phyloP scores from a whole-genome alignment of 2,797 vertebrate genomes.

The Rhyacichthys aspro region DNA sequence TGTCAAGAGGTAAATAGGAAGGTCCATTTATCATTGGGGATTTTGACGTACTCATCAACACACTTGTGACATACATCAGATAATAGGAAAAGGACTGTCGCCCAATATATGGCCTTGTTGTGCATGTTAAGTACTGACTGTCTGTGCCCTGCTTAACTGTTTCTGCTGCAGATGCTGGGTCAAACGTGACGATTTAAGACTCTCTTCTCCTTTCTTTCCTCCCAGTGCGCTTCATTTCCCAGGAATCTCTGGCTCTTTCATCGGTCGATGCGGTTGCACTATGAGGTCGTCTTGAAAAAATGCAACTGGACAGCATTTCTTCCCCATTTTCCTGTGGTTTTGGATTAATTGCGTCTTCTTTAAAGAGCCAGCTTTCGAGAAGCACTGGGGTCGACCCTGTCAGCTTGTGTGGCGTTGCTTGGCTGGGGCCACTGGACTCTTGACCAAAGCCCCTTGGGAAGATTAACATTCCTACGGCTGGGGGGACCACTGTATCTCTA shows the following conservation, averaged over 20 bases:
- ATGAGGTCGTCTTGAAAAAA: conserved; percentile 46
- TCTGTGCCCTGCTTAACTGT: neutral
- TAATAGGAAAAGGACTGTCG: no score
- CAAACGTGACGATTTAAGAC: conserved; percentile 27
- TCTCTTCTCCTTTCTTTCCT: conserved; percentile 31
- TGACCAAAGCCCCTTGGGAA: conserved; percentile 65
- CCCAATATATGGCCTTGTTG: no score
- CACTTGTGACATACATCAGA: no score
- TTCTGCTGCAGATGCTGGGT: conserved; percentile 11
- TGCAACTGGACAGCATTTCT: conserved; percentile 40
- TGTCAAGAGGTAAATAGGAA: no score
- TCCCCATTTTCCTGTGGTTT: conserved; percentile 53
- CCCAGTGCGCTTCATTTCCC: conserved; percentile 31
- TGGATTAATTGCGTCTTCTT: conserved; percentile 35
- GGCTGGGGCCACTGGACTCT: conserved; percentile 67
- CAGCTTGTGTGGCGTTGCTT: conserved; percentile 39
- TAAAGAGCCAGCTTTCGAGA: conserved; percentile 21
- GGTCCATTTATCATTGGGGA: no score
- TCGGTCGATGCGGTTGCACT: conserved; percentile 38
- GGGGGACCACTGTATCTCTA: conserved; percentile 55
- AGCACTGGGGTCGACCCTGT: conserved; percentile 37
- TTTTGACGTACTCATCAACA: no score
- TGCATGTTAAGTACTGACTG: no score
- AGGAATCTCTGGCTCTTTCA: conserved; percentile 48
- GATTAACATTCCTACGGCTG: conserved; percentile 76